These are phyloP conservation scores for Girardia tigrina DNA, from an alignment of 2,888 invertebrate species.

Conservation along the genomic window DNA sequence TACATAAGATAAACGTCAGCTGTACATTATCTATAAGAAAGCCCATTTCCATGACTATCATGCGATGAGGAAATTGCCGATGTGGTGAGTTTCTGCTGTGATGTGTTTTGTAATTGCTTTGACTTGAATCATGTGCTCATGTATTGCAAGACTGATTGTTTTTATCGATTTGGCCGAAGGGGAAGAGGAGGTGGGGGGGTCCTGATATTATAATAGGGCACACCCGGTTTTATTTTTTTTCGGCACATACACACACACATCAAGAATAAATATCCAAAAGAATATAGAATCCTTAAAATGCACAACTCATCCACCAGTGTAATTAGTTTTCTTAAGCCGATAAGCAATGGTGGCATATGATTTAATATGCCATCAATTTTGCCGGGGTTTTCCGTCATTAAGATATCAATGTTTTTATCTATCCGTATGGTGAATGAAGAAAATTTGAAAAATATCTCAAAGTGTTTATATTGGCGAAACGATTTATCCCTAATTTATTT, in stretches of 20 bases:
- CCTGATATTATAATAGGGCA: constrained; percentile 11
- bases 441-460: constrained; percentile 17
- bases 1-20: constrained; percentile 23
- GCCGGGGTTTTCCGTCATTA: constrained; percentile 23
- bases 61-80: constrained; percentile 23
- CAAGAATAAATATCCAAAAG: constrained; percentile 2
- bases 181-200: neutral
- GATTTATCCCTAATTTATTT: constrained; percentile 19
- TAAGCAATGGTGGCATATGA: constrained; percentile 23
- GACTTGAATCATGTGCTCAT: constrained; percentile 23
- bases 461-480: constrained; percentile 23
- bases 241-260: neutral
- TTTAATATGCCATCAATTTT: constrained; percentile 23
- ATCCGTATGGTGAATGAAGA: constrained; percentile 23
- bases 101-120: constrained; percentile 23
- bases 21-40: constrained; percentile 23
- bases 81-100: neutral
- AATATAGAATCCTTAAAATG: constrained; percentile 23
- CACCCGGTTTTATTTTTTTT: constrained; percentile 16
- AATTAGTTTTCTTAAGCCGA: constrained; percentile 23
- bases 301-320: constrained; percentile 13
- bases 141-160: constrained; percentile 23
- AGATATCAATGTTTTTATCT: constrained; percentile 23
- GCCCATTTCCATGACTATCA: constrained; percentile 20
- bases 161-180: neutral